Evolutionary conservation across 2,888 invertebrate genomes (phyloP).

Genomic region (Zygogramma bicolorata): DNA sequence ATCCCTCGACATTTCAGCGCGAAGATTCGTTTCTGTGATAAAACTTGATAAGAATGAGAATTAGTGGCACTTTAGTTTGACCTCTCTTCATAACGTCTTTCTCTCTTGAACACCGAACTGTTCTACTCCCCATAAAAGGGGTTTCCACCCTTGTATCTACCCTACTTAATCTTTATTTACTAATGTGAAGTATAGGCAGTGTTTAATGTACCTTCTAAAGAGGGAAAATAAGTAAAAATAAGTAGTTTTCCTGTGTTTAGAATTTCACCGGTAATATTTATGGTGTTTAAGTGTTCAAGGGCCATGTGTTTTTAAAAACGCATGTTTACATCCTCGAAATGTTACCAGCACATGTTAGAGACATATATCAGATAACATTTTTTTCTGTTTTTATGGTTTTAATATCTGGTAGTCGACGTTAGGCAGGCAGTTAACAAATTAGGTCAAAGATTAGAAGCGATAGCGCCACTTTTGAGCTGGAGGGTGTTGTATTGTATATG

Average conservation of each 20-base stretch:
- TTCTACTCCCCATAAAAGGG: conserved; percentile 1
- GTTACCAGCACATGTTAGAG: conserved; percentile 9
- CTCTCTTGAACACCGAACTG: neutral
- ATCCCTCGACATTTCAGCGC: neutral
- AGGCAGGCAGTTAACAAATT: conserved; percentile 12
- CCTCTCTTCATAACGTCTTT: neutral
- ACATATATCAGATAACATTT: conserved; percentile 21
- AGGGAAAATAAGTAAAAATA: conserved; percentile 25
- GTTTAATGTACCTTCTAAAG: conserved; percentile 13
- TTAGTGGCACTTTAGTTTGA: conserved; percentile 4
- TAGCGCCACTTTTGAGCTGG: neutral
- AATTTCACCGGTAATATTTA: conserved; percentile 38
- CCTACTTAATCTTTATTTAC: conserved; percentile 11
- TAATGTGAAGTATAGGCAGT: conserved; percentile 12
- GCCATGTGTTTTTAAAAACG: conserved; percentile 36
- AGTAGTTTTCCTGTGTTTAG: conserved; percentile 36
- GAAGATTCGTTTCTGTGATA: neutral
- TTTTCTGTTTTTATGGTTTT: conserved; percentile 5
- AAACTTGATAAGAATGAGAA: conserved; percentile 6
- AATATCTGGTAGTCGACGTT: neutral
- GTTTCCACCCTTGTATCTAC: conserved; percentile 4
- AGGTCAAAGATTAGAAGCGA: conserved; percentile 2
- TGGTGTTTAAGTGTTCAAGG: conserved; percentile 38
- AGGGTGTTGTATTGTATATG: neutral
- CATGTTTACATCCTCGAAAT: conserved; percentile 13